Base-by-base conservation (phyloP, 1,140 invertebrate genomes). In the Psilanteris sp. region DNA sequence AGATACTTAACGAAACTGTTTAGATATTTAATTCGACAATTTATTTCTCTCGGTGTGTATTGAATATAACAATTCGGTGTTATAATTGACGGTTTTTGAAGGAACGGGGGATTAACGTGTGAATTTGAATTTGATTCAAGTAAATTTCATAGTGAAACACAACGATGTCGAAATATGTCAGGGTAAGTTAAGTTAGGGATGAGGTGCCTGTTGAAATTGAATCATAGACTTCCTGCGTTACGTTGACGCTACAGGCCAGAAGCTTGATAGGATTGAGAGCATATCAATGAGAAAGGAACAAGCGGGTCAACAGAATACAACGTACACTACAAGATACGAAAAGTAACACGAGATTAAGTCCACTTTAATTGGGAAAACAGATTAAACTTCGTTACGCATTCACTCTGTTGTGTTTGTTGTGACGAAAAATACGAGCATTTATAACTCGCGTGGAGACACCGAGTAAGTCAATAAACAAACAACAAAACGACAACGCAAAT, bases 151-250 rank as follows among this genome's bases (percentile, higher is more conserved):
- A 32, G 22, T 13, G 43, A 71, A n/a, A 52, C 37, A 57, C 16
- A 66, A 48, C 29, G 18, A 14, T 34, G 39, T 7, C 37, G 32
- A 68, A 68, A 61, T 68, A 57, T 62, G 64, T 31, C 64, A 59
- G n/a, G 10, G 39, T 36, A 61, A 76, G 50, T 76, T 70, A 68
- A 61, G 29, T 37, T 27, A 31, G 46, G 32, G 57, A 54, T 50
- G 62, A 66, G 46, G 27, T 39, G 46, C 43, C 64, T 31, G 55
- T 50, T 71, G 44, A 55, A 79, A 79, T 78, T 77, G 59, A 76
- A 79, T 82, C 79, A 74, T 75, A 55, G 68, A 52, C 54, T 54
- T 52, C 20, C 54, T 27, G 27, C 62, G 57, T 80, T 55, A 68
- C 52, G 46, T 46, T 27, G 62, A 39, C 59, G 50, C 61, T 50